Conservation (phyloP, 2,113 vertebrate species). For the Peromyscus maniculatus region DNA sequence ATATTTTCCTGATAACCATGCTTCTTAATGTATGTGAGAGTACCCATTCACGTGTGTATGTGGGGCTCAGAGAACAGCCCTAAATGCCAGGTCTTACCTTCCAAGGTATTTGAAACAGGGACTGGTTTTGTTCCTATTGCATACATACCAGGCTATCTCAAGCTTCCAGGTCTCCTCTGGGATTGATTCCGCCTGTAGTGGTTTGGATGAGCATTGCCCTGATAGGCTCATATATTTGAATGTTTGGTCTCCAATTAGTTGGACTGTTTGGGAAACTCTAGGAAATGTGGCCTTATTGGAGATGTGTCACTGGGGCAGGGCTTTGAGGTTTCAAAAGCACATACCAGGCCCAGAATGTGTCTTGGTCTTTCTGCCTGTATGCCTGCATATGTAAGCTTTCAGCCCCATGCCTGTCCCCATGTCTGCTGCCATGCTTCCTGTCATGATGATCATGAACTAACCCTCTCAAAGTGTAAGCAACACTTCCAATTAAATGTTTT, state of each 20-base stretch:
- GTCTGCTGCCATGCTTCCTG: background rate
- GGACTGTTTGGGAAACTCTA: background rate
- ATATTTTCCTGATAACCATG: background rate
- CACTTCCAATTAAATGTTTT: background rate
- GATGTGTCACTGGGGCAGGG: background rate
- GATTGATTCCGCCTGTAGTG: background rate
- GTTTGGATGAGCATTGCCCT: background rate
- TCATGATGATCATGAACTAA: background rate
- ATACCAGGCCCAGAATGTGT: background rate
- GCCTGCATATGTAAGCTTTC: background rate
- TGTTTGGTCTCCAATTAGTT: background rate
- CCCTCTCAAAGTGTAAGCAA: background rate
- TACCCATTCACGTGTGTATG: no score
- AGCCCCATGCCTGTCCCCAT: background rate
- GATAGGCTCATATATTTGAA: background rate
- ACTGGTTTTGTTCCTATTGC: background rate
- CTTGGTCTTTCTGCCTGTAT: background rate
- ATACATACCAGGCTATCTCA: background rate
- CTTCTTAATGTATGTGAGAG: background rate
- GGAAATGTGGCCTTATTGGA: background rate
- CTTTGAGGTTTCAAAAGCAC: background rate
- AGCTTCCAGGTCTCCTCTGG: background rate
- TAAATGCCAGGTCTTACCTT: background rate
- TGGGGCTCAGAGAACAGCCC: background rate
- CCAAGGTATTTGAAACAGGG: background rate